A percentile compares a stretch with the other conserved stretches of the same genome.
Conservation (phyloP, 2,797 vertebrate genomes). For the Sphenodon punctatus region DNA sequence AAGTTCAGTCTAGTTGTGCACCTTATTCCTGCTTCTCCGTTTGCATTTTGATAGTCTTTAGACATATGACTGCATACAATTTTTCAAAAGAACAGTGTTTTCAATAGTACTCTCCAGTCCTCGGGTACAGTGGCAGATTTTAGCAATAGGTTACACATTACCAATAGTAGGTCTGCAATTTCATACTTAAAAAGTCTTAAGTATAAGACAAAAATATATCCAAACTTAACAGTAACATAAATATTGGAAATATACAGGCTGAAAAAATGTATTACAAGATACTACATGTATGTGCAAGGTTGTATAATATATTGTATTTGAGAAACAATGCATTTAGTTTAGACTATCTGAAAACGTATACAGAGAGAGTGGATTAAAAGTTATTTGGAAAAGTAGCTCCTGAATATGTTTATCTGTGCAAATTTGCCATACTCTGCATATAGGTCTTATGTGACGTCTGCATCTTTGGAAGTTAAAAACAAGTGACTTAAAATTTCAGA, state of each 20-base stretch:
- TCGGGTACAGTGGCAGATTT: too few relatives aligned
- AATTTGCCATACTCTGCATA: background rate
- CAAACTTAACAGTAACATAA: background rate
- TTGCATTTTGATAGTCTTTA: background rate
- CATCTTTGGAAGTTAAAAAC: too few relatives aligned
- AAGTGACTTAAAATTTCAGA: background rate
- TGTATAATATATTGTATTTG: background rate
- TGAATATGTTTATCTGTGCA: background rate
- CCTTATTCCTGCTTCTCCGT: background rate
- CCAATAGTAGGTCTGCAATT: too few relatives aligned
- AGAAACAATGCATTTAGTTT: background rate
- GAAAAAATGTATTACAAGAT: background rate
- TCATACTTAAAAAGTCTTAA: too few relatives aligned
- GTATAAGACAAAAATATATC: background rate
- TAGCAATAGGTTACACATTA: too few relatives aligned
- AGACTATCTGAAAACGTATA: background rate
- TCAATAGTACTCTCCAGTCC: too few relatives aligned
- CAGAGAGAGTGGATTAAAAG: background rate
- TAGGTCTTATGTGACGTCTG: too few relatives aligned
- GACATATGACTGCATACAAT: background rate
- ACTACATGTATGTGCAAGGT: background rate
- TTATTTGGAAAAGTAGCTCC: background rate
- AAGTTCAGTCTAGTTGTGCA: background rate
- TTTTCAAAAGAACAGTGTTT: background rate
- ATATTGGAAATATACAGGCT: background rate